Base-by-base conservation (phyloP, 2,797 vertebrate genomes). In the Sebastes melanostomus region DNA sequence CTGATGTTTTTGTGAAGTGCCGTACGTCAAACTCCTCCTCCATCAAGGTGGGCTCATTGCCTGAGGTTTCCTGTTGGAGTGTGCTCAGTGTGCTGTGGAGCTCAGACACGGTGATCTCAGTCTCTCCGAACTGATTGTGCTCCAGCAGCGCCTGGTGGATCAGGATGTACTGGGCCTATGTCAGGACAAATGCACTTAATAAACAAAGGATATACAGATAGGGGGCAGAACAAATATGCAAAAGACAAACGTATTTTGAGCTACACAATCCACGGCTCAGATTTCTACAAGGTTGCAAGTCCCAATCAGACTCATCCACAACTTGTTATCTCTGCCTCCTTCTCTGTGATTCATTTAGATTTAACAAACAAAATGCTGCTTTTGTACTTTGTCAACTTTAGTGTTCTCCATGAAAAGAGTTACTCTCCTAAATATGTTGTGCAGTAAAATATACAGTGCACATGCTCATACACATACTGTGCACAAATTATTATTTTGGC, bases 111-210 rank as follows among this genome's bases (percentile, higher is more conserved):
- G 4, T 54, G 83, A 97, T 86, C 93, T 99, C 98, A 0, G 98
- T 99, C 88, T 99, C 98, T 54, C 98, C 98, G 87, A 96, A 99
- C 91, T 98, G 97, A 85, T 97, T 97, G 90, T 99, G 96, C 85
- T 99, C 98, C 86, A 99, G 96, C 86, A 99, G 92, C 0, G 97
- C 97, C 91, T 98, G 97, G 89, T 99, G 98, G 81, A 99, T 99
- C 89, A 99, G 93, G 90, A 99, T 97, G 92, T 99, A 99, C 93
- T 99, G 98, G 42, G 97, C 94, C 98, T 99, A 75, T 0, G 46
- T 4, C 16, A 32, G 2, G 12, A 85, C 30, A 87, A n/a, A 83
- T 0, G 0, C 0, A 0, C 13, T 54, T 16, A 54, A 66, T 8
- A 52, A 63, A 66, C 29, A 66, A 30, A 56, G 6, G 14, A 61